These are phyloP conservation scores for Acridotheres tristis DNA, from an alignment of 2,797 vertebrate species.

Conservation along the genomic window DNA sequence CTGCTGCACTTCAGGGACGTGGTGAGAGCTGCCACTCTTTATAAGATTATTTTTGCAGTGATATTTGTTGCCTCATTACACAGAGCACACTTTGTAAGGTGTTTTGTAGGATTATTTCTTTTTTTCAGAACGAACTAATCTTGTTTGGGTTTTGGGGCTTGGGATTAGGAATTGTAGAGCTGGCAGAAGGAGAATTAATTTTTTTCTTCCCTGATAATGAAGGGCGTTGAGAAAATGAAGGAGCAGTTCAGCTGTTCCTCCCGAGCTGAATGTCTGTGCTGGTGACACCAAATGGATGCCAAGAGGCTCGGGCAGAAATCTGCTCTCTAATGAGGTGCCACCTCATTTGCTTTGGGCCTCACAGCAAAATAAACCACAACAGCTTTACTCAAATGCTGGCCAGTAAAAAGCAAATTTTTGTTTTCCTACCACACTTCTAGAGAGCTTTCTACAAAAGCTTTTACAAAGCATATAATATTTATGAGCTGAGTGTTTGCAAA, in stretches of 20 bases:
- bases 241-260: constrained; percentile 3
- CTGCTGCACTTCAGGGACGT: background rate
- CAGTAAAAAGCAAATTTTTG: background rate
- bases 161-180: background rate
- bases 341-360: background rate
- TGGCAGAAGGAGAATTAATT: background rate
- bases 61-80: background rate
- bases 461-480: background rate
- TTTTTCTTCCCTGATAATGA: background rate
- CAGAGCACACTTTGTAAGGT: background rate
- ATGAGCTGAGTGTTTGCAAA: background rate
- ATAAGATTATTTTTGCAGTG: background rate
- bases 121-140: background rate
- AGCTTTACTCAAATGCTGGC: background rate
- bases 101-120: background rate
- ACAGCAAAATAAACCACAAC: background rate
- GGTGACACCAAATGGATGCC: background rate
- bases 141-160: background rate
- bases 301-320: background rate
- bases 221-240: background rate
- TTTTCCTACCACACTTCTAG: background rate
- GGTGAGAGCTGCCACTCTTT: background rate
- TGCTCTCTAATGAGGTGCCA: constrained; percentile 10
- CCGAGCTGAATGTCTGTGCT: background rate
- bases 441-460: background rate